Evolutionary conservation across 2,888 invertebrate species (phyloP).

Genomic region (Cerastis rubricosa): DNA sequence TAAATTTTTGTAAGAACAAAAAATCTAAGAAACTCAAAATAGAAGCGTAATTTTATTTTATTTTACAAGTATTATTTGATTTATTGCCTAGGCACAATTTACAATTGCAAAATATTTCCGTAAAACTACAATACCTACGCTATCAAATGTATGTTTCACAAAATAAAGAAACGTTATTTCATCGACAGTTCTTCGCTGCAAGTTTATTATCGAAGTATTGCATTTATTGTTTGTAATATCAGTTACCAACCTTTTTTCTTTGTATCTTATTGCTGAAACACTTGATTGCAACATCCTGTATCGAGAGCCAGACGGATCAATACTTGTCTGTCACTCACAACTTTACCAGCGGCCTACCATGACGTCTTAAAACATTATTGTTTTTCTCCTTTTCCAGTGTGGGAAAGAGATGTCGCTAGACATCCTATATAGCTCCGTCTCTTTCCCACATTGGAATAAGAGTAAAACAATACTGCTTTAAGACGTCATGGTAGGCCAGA

Average conservation of each 20-base stretch:
- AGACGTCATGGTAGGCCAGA: too few relatives aligned
- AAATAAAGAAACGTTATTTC: background rate
- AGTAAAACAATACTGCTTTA: too few relatives aligned
- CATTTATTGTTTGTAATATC: slow-evolving; percentile 9
- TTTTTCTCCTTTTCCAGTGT: too few relatives aligned
- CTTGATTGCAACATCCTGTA: background rate
- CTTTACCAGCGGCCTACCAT: too few relatives aligned
- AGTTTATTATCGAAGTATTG: slow-evolving; percentile 11
- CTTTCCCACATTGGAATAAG: too few relatives aligned
- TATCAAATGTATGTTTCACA: background rate
- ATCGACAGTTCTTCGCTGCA: background rate
- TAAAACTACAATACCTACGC: background rate
- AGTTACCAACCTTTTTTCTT: background rate
- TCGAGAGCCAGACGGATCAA: background rate
- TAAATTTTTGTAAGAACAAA: background rate
- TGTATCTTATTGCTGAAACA: background rate
- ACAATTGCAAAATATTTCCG: background rate
- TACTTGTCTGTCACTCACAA: background rate
- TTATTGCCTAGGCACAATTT: slow-evolving; percentile 7
- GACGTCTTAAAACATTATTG: too few relatives aligned
- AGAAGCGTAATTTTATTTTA: background rate
- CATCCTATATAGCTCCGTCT: too few relatives aligned
- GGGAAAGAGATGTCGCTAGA: too few relatives aligned
- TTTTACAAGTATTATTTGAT: background rate
- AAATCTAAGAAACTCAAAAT: too few relatives aligned